Evolutionary conservation across 2,113 vertebrate genomes (phyloP).

Genomic region (Euleptes europaea): DNA sequence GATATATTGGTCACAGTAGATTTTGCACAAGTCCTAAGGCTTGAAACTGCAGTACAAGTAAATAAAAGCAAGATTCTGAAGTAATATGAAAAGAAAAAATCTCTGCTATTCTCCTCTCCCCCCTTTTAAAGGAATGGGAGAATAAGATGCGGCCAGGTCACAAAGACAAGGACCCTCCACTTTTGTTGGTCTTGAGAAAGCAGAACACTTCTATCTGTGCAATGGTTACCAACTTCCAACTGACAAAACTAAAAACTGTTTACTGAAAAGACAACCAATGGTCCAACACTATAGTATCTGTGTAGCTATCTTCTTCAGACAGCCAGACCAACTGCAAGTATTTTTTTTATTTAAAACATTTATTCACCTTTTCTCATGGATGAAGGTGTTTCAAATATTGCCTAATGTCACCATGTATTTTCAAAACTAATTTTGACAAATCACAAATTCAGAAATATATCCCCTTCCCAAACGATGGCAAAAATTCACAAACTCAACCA

Average conservation of each 20-base stretch:
- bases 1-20: neutral
- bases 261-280: neutral
- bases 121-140: neutral
- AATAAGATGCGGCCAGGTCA: neutral
- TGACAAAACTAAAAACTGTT: neutral
- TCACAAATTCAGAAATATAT: conserved; percentile 15
- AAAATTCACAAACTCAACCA: conserved; percentile 44
- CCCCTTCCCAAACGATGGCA: conserved; percentile 18
- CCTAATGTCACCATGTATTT: neutral
- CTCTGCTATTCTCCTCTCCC: neutral
- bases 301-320: neutral
- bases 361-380: no score
- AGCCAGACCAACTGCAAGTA: neutral
- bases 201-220: neutral
- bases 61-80: conserved; percentile 27
- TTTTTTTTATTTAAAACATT: no score
- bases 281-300: neutral
- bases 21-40: conserved; percentile 14
- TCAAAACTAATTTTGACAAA: conserved; percentile 6
- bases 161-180: neutral
- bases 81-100: conserved; percentile 17
- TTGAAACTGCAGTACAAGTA: conserved; percentile 12
- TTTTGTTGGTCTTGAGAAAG: neutral
- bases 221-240: neutral
- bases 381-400: neutral